These are phyloP conservation scores for Petaurus breviceps DNA, from an alignment of 2,113 vertebrate genomes.

Conservation along the genomic window DNA sequence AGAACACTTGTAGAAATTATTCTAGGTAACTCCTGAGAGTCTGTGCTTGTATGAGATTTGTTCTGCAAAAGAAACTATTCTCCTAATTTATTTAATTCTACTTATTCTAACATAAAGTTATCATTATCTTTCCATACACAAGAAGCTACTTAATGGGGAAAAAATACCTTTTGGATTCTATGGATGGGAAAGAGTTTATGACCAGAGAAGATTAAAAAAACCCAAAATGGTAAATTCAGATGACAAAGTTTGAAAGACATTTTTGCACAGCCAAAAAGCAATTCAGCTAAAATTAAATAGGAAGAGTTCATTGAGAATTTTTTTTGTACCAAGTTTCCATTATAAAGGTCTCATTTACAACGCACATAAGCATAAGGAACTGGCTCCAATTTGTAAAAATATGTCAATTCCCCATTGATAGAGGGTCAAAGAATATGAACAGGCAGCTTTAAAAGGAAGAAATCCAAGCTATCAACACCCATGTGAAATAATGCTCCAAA, in stretches of 20 bases:
- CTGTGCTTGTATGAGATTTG: neutral
- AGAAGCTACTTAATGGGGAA: neutral
- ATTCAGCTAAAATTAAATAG: neutral
- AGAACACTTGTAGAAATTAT: neutral
- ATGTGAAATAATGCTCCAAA: neutral
- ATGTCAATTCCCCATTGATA: neutral
- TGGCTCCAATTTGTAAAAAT: neutral
- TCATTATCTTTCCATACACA: neutral
- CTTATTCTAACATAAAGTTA: neutral
- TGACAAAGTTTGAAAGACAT: neutral
- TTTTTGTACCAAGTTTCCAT: neutral
- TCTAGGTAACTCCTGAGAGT: neutral
- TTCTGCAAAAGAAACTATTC: neutral
- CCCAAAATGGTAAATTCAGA: neutral
- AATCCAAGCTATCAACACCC: neutral
- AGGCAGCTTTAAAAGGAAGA: neutral
- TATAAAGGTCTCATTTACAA: neutral
- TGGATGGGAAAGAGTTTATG: neutral
- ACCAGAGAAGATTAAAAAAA: neutral
- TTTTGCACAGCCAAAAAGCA: neutral
- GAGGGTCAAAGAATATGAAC: neutral
- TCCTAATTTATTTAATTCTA: neutral
- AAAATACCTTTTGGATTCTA: neutral
- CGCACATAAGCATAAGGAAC: neutral
- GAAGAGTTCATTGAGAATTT: neutral